Base-by-base conservation (phyloP, 2,113 vertebrate genomes). In the Oncorhynchus nerka region DNA sequence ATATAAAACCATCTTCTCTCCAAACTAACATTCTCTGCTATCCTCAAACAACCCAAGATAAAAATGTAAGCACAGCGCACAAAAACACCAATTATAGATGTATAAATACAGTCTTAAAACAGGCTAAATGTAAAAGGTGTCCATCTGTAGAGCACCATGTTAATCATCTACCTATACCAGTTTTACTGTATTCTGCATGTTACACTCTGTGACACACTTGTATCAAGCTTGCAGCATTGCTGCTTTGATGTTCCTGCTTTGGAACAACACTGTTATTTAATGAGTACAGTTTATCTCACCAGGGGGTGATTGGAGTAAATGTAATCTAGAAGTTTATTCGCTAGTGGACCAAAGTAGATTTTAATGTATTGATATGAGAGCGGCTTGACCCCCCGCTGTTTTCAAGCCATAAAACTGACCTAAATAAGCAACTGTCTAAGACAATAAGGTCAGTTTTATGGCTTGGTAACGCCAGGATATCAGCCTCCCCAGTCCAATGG, bases 281-380 rank as follows among this genome's bases (percentile, higher is more conserved):
- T 62, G 28, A 22, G 12, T n/a, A 22, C 30, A 48, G 61, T 84
- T 81, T 79, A 77, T 81, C 69, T 74, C 66, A 65, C 39, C 67
- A 77, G 39, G 80, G 77, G 62, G 49, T 49, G 48, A 75, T 57
- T 68, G 65, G 24, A 79, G 61, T 84, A 19, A 49, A 15, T 48
- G 8, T 72, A 4, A 71, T 75, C 65, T 48, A 4, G 76, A 70
- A 61, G 32, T 34, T 20, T 39, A 77, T 66, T 13, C 13, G 26
- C 20, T 20, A 74, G 59, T 83, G 49, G 78, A 85, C 71, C 78
- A 80, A 81, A 86, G 88, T 83, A 81, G 78, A 79, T 26, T 16
- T 55, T 55, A 19, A 16, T 55, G 9, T 55, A 16, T 55, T 55
- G 49, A 55, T 4, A 55, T 55, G 49, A 55, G 49, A 55, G 49